Conservation (phyloP, 1,140 invertebrate species). For the Chrysoperla carnea region DNA sequence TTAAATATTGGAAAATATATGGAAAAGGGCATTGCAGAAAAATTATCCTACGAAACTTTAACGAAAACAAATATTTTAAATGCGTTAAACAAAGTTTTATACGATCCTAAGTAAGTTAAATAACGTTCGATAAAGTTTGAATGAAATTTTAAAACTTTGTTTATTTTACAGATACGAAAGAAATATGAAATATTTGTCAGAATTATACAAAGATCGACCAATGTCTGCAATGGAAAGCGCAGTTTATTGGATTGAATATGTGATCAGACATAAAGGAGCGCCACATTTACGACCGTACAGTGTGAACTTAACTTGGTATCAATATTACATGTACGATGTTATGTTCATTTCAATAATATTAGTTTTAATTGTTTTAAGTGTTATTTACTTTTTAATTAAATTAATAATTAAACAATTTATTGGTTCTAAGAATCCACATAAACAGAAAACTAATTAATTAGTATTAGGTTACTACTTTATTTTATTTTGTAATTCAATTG, state of each 20-base stretch:
- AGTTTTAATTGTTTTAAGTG: too few relatives aligned
- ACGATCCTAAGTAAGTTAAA: too few relatives aligned
- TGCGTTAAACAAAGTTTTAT: too few relatives aligned
- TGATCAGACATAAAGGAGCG: conserved; percentile 39
- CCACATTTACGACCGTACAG: conserved; percentile 34
- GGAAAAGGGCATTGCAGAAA: conserved; percentile 11
- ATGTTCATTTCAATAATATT: neutral
- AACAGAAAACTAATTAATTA: too few relatives aligned
- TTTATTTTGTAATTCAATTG: conserved; percentile 3
- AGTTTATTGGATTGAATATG: conserved; percentile 47
- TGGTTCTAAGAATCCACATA: too few relatives aligned
- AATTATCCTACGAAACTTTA: conserved; percentile 6
- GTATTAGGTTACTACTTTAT: too few relatives aligned
- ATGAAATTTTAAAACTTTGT: conserved; percentile 1
- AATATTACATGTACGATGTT: conserved; percentile 33
- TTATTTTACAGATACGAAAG: conserved; percentile 16
- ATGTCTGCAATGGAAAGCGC: conserved; percentile 32
- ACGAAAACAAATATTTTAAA: conserved; percentile 3
- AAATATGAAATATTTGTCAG: conserved; percentile 26
- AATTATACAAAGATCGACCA: conserved; percentile 22
- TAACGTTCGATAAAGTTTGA: too few relatives aligned
- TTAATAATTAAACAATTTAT: too few relatives aligned
- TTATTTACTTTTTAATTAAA: too few relatives aligned
- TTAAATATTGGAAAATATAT: conserved; percentile 9
- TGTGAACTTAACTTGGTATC: conserved; percentile 28